A percentile compares a stretch with the other conserved stretches of the same genome.
Evolutionary conservation across 2,113 vertebrate species (phyloP).

Genomic region (Crotophaga sulcirostris): DNA sequence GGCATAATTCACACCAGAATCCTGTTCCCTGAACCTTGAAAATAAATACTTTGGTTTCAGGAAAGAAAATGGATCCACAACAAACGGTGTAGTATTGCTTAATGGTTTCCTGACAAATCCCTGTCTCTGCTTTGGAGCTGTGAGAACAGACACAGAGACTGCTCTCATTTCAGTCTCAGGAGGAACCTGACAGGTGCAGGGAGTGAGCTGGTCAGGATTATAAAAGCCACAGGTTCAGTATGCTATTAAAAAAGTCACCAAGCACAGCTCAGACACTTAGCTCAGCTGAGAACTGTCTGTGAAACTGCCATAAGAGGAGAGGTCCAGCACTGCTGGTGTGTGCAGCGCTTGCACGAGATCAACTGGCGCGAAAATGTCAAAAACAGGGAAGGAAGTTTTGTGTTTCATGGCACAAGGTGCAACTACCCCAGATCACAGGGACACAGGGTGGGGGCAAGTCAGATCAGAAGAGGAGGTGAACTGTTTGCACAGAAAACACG

Average conservation of each 20-base stretch:
- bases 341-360: neutral
- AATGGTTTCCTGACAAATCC: slow-evolving; percentile 56
- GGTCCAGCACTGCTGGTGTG: neutral
- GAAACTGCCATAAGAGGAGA: neutral
- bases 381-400: neutral
- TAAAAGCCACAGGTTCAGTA: neutral
- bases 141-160: neutral
- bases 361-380: neutral
- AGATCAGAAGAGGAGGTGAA: neutral
- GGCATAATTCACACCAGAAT: neutral
- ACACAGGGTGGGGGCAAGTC: neutral
- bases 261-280: neutral
- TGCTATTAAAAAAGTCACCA: neutral
- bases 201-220: slow-evolving; percentile 21
- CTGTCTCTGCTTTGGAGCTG: slow-evolving; percentile 31
- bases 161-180: slow-evolving; percentile 30
- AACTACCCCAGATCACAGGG: accelerated
- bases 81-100: slow-evolving; percentile 24
- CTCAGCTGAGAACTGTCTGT: neutral
- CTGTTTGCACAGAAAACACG: neutral
- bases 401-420: accelerated
- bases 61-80: slow-evolving; percentile 53
- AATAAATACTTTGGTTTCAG: slow-evolving; percentile 25
- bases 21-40: neutral
- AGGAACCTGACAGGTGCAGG: slow-evolving; percentile 63